Conservation (phyloP, 1,140 invertebrate genomes). For the Lanistes nyassanus region DNA sequence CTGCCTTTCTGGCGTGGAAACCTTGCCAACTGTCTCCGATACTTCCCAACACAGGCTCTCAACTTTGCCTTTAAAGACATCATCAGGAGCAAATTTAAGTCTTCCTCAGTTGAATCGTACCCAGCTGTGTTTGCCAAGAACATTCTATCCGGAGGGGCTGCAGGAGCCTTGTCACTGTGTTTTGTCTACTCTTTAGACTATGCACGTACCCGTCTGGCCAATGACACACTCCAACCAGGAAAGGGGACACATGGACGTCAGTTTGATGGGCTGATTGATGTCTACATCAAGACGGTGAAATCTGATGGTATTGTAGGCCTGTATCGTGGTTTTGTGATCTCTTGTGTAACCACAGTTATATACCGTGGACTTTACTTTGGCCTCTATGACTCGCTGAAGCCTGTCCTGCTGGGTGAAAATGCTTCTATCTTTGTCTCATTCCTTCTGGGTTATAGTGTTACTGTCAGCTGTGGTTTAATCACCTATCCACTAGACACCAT, state of each 20-base stretch:
- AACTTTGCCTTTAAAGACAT: slow-evolving; percentile 96
- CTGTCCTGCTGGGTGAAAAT: slow-evolving; percentile 81
- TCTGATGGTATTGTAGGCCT: slow-evolving; percentile 86
- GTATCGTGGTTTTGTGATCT: slow-evolving; percentile 93
- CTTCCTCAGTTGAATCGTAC: slow-evolving; percentile 58
- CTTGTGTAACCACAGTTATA: slow-evolving; percentile 72
- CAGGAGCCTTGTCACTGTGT: slow-evolving; percentile 92
- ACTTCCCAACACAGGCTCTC: slow-evolving; percentile 94
- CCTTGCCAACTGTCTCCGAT: slow-evolving; percentile 82
- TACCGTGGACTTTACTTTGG: slow-evolving; percentile 92
- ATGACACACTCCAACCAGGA: slow-evolving; percentile 73
- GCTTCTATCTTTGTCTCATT: slow-evolving; percentile 87
- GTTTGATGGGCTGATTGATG: slow-evolving; percentile 88
- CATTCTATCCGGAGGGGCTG: slow-evolving; percentile 91
- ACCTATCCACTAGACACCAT: slow-evolving; percentile 96
- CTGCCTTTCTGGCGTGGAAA: slow-evolving; percentile 96
- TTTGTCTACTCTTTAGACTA: slow-evolving; percentile 97
- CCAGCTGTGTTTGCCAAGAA: slow-evolving; percentile 69
- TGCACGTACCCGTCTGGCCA: slow-evolving; percentile 84
- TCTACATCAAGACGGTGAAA: slow-evolving; percentile 88
- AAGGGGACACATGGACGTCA: slow-evolving; percentile 82
- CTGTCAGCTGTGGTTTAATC: slow-evolving; percentile 86
- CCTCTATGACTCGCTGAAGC: slow-evolving; percentile 92
- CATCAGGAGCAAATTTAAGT: slow-evolving; percentile 77
- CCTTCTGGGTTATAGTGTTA: slow-evolving; percentile 83